Evolutionary conservation across 2,113 vertebrate genomes (phyloP).

Genomic region (Percopsis transmontana): DNA sequence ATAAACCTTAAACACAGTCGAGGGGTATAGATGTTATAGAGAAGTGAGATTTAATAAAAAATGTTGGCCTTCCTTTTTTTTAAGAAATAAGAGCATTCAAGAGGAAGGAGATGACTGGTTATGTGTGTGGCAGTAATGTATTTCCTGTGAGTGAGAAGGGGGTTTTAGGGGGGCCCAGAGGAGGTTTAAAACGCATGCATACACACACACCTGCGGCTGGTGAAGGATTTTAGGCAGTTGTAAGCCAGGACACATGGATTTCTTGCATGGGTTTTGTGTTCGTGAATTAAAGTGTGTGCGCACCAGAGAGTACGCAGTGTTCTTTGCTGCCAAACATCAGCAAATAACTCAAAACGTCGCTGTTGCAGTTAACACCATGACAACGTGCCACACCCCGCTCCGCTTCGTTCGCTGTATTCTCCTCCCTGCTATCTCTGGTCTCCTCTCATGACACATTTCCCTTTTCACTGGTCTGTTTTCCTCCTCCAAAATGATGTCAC

Average conservation of each 20-base stretch:
- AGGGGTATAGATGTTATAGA: constrained; percentile 13
- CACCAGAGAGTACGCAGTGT: neutral
- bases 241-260: neutral
- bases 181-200: no score
- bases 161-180: no score
- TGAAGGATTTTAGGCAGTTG: constrained; percentile 3
- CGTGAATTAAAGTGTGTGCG: constrained; percentile 5
- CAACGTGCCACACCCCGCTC: neutral
- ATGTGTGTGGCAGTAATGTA: constrained; percentile 10
- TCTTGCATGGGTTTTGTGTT: neutral
- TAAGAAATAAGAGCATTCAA: constrained; percentile 24
- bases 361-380: neutral
- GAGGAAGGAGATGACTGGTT: constrained; percentile 27
- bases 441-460: no score
- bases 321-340: constrained; percentile 8
- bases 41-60: constrained; percentile 2
- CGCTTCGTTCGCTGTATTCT: no score
- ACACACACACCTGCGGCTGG: no score
- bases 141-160: no score
- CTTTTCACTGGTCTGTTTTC: neutral
- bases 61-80: constrained; percentile 8
- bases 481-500: constrained; percentile 9
- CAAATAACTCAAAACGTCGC: neutral
- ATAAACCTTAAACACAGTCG: no score
- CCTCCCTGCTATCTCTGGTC: neutral